Percentiles rank a stretch among this genome's conserved stretches.
Conservation (phyloP, 2,113 vertebrate species). For the Syngnathoides biaculeatus region DNA sequence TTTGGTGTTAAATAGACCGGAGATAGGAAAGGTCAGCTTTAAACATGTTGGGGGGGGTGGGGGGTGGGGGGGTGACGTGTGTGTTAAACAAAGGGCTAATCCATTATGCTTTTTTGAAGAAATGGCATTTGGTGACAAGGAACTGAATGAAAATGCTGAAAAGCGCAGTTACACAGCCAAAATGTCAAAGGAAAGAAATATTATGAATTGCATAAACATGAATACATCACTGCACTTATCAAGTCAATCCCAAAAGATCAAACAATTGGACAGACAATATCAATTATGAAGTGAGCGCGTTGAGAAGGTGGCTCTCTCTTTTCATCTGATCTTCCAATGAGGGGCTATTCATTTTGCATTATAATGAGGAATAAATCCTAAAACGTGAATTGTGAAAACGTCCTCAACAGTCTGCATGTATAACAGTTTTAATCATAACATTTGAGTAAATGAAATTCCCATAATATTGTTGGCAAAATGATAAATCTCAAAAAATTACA, state of each 20-base stretch:
- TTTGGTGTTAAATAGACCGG: constrained; percentile 61
- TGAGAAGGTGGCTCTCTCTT: neutral
- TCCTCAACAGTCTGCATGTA: neutral
- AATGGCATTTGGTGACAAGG: constrained; percentile 28
- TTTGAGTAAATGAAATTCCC: too few species aligned
- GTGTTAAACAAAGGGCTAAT: constrained; percentile 61
- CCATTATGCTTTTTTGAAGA: constrained; percentile 48
- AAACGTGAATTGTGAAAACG: neutral
- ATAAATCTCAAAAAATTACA: too few species aligned
- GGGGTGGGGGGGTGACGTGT: constrained; percentile 51
- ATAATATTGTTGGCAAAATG: too few species aligned
- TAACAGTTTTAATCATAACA: neutral
- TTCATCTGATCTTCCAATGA: neutral
- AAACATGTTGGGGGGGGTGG: constrained; percentile 41
- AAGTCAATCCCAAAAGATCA: neutral
- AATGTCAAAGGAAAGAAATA: neutral
- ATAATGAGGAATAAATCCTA: neutral
- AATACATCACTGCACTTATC: neutral
- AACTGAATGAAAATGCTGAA: neutral
- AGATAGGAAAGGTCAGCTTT: constrained; percentile 65
- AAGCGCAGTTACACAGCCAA: neutral
- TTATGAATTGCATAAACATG: neutral
- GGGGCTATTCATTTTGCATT: neutral
- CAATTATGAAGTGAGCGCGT: neutral
- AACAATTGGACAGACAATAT: neutral